Percentiles rank a stretch among this genome's conserved stretches.
phyloP scores from a whole-genome alignment of 2,797 vertebrate species.

The Argentina silus region DNA sequence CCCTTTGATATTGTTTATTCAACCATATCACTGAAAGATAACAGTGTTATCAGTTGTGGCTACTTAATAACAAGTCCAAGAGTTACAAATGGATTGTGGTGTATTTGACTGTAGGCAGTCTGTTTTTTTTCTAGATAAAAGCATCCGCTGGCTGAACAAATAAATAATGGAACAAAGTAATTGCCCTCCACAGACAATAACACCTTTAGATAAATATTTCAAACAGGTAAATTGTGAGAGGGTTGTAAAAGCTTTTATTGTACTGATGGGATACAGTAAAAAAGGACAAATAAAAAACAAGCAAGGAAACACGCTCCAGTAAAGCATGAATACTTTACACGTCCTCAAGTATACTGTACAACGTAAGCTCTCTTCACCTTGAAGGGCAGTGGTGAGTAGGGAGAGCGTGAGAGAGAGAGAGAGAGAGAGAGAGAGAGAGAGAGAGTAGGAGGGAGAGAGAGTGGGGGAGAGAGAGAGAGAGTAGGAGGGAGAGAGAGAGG shows the following conservation, averaged over 20 bases:
- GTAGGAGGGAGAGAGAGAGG: neutral
- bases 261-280: constrained; percentile 70
- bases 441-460: neutral
- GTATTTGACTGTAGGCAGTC: constrained; percentile 62
- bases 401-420: neutral
- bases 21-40: constrained; percentile 22
- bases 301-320: constrained; percentile 57
- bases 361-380: constrained; percentile 20
- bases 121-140: constrained; percentile 66
- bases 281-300: constrained; percentile 57
- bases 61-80: constrained; percentile 64
- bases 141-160: constrained; percentile 61
- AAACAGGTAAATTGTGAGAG: constrained; percentile 74
- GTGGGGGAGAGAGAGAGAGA: neutral
- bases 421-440: neutral
- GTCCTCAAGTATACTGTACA: constrained; percentile 60
- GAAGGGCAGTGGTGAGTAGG: constrained; percentile 9
- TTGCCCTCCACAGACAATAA: constrained; percentile 79
- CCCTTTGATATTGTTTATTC: constrained; percentile 13
- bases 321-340: constrained; percentile 79
- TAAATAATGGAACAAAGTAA: constrained; percentile 84
- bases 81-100: constrained; percentile 66
- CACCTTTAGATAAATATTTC: constrained; percentile 81
- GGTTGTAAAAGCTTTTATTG: constrained; percentile 79
- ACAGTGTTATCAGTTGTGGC: constrained; percentile 48